Percentiles rank a stretch among this genome's conserved stretches.
Conservation (phyloP, 2,888 invertebrate genomes). For the Epinotia demarniana region DNA sequence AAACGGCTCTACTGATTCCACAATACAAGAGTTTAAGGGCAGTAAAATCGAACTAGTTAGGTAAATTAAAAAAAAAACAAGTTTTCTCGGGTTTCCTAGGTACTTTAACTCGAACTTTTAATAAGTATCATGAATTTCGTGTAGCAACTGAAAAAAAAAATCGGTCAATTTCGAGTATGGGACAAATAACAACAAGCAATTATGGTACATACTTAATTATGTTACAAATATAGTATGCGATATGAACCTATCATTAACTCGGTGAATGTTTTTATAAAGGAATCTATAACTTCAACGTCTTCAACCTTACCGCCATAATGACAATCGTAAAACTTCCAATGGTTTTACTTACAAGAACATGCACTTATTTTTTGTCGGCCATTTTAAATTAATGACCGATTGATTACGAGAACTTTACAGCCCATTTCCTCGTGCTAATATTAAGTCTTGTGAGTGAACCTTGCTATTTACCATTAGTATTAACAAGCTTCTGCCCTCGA, state of each 20-base stretch:
- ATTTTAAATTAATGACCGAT: slow-evolving; percentile 30
- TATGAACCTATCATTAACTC: background rate
- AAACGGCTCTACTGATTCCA: too few species aligned
- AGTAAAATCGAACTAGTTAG: too few species aligned
- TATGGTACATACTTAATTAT: background rate
- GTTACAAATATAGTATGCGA: background rate
- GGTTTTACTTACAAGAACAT: slow-evolving; percentile 25
- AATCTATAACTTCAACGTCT: slow-evolving; percentile 2
- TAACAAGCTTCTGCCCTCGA: too few species aligned
- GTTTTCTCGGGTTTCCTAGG: too few species aligned
- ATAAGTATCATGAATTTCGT: too few species aligned
- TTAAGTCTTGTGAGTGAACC: background rate
- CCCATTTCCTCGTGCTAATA: slow-evolving; percentile 17
- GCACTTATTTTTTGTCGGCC: slow-evolving; percentile 34
- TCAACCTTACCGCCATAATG: slow-evolving; percentile 24
- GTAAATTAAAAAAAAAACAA: too few species aligned
- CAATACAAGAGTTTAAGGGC: too few species aligned
- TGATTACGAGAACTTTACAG: slow-evolving; percentile 22
- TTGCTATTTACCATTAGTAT: background rate
- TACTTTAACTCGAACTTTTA: too few species aligned
- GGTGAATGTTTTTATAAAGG: background rate
- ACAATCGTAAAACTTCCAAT: slow-evolving; percentile 27
- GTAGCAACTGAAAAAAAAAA: too few species aligned
- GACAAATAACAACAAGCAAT: background rate
- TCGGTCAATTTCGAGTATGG: background rate